phyloP scores from a whole-genome alignment of 1,140 invertebrate genomes.

The Apis dorsata region DNA sequence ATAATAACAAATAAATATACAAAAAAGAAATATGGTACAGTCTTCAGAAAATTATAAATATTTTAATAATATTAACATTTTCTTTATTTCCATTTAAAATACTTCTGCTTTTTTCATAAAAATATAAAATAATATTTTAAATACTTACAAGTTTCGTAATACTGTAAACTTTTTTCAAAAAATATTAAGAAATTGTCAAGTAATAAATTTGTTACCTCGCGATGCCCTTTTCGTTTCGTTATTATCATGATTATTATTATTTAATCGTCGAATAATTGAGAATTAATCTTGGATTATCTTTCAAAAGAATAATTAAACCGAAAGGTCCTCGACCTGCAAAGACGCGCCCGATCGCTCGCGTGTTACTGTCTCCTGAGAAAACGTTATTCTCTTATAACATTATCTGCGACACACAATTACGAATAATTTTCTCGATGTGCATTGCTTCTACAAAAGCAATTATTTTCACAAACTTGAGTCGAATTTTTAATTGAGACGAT shows the following conservation, averaged over 20 bases:
- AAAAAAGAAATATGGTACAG: too few relatives aligned
- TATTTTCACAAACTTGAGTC: neutral
- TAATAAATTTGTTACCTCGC: neutral
- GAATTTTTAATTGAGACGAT: conserved; percentile 2
- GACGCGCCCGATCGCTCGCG: neutral
- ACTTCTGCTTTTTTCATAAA: too few relatives aligned
- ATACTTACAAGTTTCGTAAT: too few relatives aligned
- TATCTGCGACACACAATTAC: neutral
- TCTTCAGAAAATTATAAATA: too few relatives aligned
- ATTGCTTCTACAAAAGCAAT: neutral
- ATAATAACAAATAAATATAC: too few relatives aligned
- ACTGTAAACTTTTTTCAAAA: too few relatives aligned
- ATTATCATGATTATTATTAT: neutral
- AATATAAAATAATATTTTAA: too few relatives aligned
- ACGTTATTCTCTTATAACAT: neutral
- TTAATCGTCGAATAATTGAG: neutral
- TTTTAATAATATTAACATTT: too few relatives aligned
- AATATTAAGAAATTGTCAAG: neutral
- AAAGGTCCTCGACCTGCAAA: neutral
- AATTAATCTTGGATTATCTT: neutral
- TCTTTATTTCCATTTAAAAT: too few relatives aligned
- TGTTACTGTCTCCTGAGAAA: neutral
- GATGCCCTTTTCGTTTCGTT: neutral
- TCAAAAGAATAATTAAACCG: neutral
- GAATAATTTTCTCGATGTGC: neutral